Conservation (phyloP, 2,113 vertebrate genomes). For the Malurus cyaneus region DNA sequence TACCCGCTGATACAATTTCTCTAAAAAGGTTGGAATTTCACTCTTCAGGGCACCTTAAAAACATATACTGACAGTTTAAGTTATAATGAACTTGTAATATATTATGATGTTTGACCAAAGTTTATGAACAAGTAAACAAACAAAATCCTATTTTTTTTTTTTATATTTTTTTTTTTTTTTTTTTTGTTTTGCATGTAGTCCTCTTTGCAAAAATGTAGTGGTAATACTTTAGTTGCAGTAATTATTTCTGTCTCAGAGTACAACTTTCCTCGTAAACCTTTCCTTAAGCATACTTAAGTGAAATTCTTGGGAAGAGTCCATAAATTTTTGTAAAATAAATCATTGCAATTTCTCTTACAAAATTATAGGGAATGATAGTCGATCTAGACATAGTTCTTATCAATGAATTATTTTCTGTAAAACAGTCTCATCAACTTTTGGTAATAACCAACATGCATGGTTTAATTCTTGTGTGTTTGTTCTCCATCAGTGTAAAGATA, state of each 20-base stretch:
- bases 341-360: neutral
- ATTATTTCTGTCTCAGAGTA: neutral
- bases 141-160: neutral
- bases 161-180: too few relatives aligned
- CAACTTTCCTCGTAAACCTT: neutral
- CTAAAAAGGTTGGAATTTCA: neutral
- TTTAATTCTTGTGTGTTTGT: neutral
- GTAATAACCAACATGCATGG: neutral
- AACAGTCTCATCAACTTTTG: neutral
- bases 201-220: neutral
- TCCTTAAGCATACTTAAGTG: neutral
- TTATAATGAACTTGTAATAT: neutral
- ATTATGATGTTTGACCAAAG: neutral
- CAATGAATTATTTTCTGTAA: neutral
- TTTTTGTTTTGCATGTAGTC: neutral
- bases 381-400: neutral
- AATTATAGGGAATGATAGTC: neutral
- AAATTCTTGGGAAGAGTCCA: neutral
- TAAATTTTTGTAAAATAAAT: neutral
- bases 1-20: neutral
- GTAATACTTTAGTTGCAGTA: neutral
- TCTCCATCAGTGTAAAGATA: neutral
- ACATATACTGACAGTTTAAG: neutral
- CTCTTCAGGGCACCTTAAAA: neutral
- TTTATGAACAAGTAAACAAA: neutral